phyloP scores from a whole-genome alignment of 2,797 vertebrate genomes.

The Syngnathus rostellatus region DNA sequence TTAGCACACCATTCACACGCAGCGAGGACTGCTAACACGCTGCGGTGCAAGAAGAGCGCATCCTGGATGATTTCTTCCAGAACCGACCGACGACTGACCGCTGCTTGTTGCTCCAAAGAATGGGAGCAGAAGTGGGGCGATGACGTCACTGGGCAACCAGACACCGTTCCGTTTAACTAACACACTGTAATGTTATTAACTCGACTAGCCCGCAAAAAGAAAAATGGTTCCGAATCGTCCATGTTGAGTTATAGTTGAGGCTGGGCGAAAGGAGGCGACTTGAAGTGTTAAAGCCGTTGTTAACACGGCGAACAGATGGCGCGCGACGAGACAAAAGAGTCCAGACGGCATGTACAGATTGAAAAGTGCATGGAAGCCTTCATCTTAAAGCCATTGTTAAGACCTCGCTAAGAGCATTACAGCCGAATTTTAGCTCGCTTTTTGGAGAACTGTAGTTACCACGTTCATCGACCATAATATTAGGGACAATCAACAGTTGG shows the following conservation, averaged over 20 bases:
- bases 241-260: neutral
- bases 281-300: slow-evolving; percentile 30
- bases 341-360: slow-evolving; percentile 54
- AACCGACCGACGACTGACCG: neutral
- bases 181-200: neutral
- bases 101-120: slow-evolving; percentile 10
- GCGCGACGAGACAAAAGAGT: slow-evolving; percentile 52
- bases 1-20: slow-evolving; percentile 13
- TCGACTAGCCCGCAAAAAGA: too few relatives aligned
- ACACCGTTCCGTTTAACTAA: slow-evolving; percentile 20
- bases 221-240: neutral
- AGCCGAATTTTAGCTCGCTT: slow-evolving; percentile 4
- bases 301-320: slow-evolving; percentile 64
- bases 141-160: slow-evolving; percentile 56
- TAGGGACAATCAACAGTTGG: too few relatives aligned
- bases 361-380: slow-evolving; percentile 33
- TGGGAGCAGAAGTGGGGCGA: slow-evolving; percentile 17
- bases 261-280: slow-evolving; percentile 8
- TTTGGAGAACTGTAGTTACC: neutral
- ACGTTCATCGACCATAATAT: neutral
- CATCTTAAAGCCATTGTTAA: slow-evolving; percentile 36
- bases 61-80: neutral
- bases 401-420: slow-evolving; percentile 48
- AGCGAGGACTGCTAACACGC: neutral
- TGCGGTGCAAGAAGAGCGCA: neutral